Evolutionary conservation across 2,888 invertebrate species (phyloP), one percentile per base, ranked within the genome.

Genomic region (Neocrepidodera transversa): DNA sequence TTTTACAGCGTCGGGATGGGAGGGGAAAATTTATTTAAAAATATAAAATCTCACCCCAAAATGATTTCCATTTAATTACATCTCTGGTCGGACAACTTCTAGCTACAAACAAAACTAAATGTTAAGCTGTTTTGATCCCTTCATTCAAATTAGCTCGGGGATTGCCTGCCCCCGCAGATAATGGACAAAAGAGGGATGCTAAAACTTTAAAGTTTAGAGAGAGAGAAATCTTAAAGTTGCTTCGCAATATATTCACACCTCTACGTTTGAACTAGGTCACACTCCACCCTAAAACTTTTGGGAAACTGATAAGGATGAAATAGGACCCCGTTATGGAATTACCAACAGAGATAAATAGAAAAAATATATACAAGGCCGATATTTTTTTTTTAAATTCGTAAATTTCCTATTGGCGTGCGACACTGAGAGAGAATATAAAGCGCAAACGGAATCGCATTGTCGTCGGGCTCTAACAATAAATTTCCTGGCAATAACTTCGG

Each of bases 401-500:
- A n/a, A 5, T 23, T 23, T 23, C 23, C 23, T 23, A 23, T 23
- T 5, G 23, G 3, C 4, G 6, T 23, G 6, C 23, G 23, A 3
- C 23, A 6, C 23, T 23, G 23, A 23, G 4, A 23, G 23, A 23
- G 11, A 45, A 45, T 45, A 45, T 45, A 45, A 45, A 45, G 45
- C 26, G 6, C 26, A 28, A 61, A 49, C 57, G 52, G 57, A 55
- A 60, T 58, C 17, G 60, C 35, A 55, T 60, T 63, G 52, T 60
- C 48, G 23, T 11, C 32, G 43, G 26, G 47, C n/a, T 48, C 43
- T 38, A 42, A 57, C 60, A 58, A 63, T 63, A 57, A 60, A 63
- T 60, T 63, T 63, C 63, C 60, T 60, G 60, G 59, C 58, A 60
- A 63, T 60, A 60, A 60, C 60, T 57, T 57, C 32, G 54, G 32